A percentile compares a stretch with the other conserved stretches of the same genome.
These are phyloP conservation scores for Eupleurogrammus muticus DNA, from an alignment of 2,797 vertebrate species.

Conservation along the genomic window DNA sequence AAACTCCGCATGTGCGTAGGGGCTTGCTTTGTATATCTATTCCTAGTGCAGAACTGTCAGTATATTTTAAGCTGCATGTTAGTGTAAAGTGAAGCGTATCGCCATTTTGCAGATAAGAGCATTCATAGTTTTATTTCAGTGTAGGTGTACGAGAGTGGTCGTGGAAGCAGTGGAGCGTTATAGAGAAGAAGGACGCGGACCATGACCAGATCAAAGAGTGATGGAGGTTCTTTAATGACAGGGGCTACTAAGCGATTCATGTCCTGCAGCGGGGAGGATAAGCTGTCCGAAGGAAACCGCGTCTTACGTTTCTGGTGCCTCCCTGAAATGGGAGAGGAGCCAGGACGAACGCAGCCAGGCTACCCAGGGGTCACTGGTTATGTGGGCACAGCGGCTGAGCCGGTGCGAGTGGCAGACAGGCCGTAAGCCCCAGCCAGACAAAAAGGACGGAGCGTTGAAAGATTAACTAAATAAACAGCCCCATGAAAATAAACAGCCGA, in stretches of 20 bases:
- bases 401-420: conserved; percentile 31
- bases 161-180: conserved; percentile 34
- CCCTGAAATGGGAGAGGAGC: conserved; percentile 58
- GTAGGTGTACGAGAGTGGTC: conserved; percentile 35
- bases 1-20: conserved; percentile 41
- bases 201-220: conserved; percentile 76
- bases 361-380: conserved; percentile 46
- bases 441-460: conserved; percentile 35
- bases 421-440: conserved; percentile 25
- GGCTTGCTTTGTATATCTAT: conserved; percentile 59
- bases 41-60: conserved; percentile 73
- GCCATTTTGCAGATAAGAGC: conserved; percentile 52
- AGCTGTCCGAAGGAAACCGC: conserved; percentile 51
- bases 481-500: conserved; percentile 26
- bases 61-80: conserved; percentile 48
- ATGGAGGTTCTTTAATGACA: conserved; percentile 58
- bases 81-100: conserved; percentile 26
- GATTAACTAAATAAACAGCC: conserved; percentile 51
- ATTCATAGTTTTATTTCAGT: conserved; percentile 60
- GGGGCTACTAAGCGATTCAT: conserved; percentile 47
- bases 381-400: conserved; percentile 19
- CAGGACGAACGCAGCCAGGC: conserved; percentile 34
- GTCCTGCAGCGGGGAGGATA: conserved; percentile 59
- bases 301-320: conserved; percentile 52
- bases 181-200: conserved; percentile 48